Conservation (phyloP, 2,113 vertebrate genomes). For the Epinephelus lanceolatus region DNA sequence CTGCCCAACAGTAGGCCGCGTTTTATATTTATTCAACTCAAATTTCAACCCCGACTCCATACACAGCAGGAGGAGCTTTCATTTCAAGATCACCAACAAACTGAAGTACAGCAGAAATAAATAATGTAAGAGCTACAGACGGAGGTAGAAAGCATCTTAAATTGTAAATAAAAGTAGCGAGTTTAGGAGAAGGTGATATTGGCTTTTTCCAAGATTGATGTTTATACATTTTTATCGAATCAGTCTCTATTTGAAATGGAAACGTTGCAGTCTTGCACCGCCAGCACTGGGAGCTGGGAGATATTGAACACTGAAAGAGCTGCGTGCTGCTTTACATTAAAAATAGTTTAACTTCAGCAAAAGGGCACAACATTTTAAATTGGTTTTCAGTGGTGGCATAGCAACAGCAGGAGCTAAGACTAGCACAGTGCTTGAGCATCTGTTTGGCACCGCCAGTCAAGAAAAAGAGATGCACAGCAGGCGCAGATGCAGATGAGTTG, state of each 20-base stretch:
- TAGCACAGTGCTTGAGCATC: not conserved
- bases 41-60: not conserved
- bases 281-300: not conserved
- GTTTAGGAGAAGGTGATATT: not conserved
- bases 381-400: conserved; percentile 56
- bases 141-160: not conserved
- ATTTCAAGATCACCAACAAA: not conserved
- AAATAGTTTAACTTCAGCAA: conserved; percentile 44
- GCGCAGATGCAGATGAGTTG: not conserved
- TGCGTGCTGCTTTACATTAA: conserved; percentile 15
- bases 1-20: conserved; percentile 81
- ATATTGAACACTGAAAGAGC: not conserved
- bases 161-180: not conserved
- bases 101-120: not conserved
- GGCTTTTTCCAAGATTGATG: not conserved
- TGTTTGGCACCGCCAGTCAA: conserved; percentile 7
- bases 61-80: not conserved
- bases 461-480: not conserved
- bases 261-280: conserved; percentile 1
- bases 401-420: conserved; percentile 57
- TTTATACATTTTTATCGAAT: conserved; percentile 13
- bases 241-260: not conserved
- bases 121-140: not conserved
- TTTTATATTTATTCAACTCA: not conserved
- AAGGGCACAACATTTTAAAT: conserved; percentile 41